Base-by-base conservation (phyloP, 2,113 vertebrate genomes). In the Rhagologus leucostigma region DNA sequence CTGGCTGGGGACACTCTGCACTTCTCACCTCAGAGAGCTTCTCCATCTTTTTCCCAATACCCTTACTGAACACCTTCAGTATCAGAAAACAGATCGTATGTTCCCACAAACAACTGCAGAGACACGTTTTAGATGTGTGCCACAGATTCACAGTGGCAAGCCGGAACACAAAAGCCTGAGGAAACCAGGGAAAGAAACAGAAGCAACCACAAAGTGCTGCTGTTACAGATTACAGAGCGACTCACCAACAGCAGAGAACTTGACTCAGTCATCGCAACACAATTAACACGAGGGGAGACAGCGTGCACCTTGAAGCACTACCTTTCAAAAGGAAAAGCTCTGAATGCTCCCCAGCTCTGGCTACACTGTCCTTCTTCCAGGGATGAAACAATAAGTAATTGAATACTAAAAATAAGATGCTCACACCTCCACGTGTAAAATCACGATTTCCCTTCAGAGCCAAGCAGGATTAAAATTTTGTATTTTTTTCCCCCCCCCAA, bases 41-140 rank as follows among this genome's bases (percentile, higher is more conserved):
- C 62, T 57, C 50, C 49, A 5, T 0, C 23, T 14, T 42, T 65
- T 56, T 77, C 50, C 55, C 88, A 84, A 78, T 19, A 52, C 60
- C 88, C 47, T 56, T 26, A 78, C 2, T 42, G 90, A 89, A 60
- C 63, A 13, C 75, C 91, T 92, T 64, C 83, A 79, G 1, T 42
- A 87, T 27, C 88, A 78, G 76, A 82, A 75, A 92, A 42, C 79
- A 57, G 41, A 81, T 90, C 57, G 35, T n/a, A 46, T 30, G 69
- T 24, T 90, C 41, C 86, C 65, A 56, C 62, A 81, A 94, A 78
- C 75, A 88, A 84, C 60, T 73, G 71, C 83, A 89, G 93, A 71
- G 73, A 90, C 68, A 90, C 87, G 62, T 68, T 94, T 93, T 8
- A 92, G 83, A 90, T 64, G 52, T 20, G 68, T 52, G 52, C 49